Conservation (phyloP, 2,797 vertebrate species). For the Spheniscus humboldti region DNA sequence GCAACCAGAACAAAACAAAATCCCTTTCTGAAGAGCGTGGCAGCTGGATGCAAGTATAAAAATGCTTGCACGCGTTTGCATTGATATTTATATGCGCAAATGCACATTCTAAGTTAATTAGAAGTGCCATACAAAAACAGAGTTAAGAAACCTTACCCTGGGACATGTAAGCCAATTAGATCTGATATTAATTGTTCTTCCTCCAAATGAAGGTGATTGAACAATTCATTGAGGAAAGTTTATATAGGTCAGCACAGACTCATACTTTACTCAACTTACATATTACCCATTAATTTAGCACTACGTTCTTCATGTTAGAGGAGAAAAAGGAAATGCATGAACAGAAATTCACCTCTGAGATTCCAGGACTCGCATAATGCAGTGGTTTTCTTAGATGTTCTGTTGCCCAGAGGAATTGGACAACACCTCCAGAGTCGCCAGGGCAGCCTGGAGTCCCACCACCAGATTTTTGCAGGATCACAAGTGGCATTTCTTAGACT, state of each 20-base stretch:
- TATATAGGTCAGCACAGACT: background rate
- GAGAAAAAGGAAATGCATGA: background rate
- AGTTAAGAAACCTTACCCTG: background rate
- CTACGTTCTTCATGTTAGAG: accelerated
- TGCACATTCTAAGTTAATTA: background rate
- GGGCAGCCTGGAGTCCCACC: background rate
- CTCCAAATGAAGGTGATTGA: background rate
- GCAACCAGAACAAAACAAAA: background rate
- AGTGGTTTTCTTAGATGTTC: background rate
- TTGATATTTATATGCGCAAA: background rate
- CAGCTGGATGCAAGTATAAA: background rate
- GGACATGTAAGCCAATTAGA: background rate
- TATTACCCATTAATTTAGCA: background rate
- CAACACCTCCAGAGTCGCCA: background rate
- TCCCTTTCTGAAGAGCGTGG: background rate
- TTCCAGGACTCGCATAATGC: background rate
- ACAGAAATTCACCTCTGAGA: background rate
- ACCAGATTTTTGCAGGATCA: background rate
- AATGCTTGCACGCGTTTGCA: background rate
- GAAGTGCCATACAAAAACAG: background rate
- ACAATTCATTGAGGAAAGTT: background rate
- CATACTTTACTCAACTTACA: background rate
- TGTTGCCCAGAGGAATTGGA: background rate
- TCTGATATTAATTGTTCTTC: background rate
- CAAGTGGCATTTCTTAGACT: background rate